Evolutionary conservation across 2,797 vertebrate genomes (phyloP), one percentile per base, ranked within the genome.

Genomic region (Intellagama lesueurii): DNA sequence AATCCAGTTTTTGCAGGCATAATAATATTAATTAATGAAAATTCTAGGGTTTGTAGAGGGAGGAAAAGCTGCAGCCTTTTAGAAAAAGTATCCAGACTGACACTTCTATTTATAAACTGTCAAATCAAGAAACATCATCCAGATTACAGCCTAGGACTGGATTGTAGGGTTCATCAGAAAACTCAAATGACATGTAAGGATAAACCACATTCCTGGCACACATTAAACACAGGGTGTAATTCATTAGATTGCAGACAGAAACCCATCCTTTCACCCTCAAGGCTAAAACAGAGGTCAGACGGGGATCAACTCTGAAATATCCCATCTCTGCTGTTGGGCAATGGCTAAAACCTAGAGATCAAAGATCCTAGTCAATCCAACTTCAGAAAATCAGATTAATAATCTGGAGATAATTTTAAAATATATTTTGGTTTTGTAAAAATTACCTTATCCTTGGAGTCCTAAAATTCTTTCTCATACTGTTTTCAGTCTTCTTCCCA

Each of bases 1-100:
- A 96, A 95, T 96, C 93, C 92, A 94, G 88, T 97, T 96, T 96
- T 96, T 95, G 95, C 94, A 95, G 94, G 94, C 93, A 94, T 95
- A 94, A 94, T 95, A 95, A 97, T 97, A 97, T 97, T 97, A 95
- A 96, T 95, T 96, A 96, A 96, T 94, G 94, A 95, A 78, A 93
- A 93, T 92, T 93, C 90, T 90, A 91, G 88, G 85, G 89, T 88
- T 92, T 94, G 93, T 77, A 93, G 78, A 44, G 77, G 16, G 47
- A 81, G 78, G 81, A 93, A 96, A 95, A 94, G 83, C 72, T 80
- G 85, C 69, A 40, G 14, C 19, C 35, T 73, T 91, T 93, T 93
- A 83, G 92, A 88, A 92, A 72, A 90, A 83, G 92, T 91, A 92
- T 95, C 93, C 83, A 66, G 72, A 90, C 92, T 95, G 95, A 86